These are phyloP conservation scores for Taphrorychus bicolor DNA, from an alignment of 2,888 invertebrate species.

Conservation along the genomic window DNA sequence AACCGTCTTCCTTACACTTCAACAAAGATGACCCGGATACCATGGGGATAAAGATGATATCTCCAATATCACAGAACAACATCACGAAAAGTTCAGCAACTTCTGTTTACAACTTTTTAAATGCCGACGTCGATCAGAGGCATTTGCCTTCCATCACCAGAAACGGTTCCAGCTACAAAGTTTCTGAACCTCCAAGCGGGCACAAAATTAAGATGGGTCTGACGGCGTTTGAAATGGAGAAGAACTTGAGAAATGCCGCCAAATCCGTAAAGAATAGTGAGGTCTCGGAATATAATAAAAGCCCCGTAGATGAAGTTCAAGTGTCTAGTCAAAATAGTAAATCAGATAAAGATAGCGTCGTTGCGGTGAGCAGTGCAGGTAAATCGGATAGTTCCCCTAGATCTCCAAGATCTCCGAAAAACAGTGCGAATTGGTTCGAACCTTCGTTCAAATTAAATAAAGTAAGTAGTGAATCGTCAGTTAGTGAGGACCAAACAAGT, in stretches of 20 bases:
- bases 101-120: slow-evolving; percentile 68
- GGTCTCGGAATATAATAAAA: neutral
- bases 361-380: neutral
- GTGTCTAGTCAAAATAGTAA: neutral
- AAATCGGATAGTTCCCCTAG: neutral
- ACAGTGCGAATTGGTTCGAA: slow-evolving; percentile 5
- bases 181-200: slow-evolving; percentile 45
- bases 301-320: neutral
- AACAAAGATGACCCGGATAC: slow-evolving; percentile 24
- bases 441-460: slow-evolving; percentile 4
- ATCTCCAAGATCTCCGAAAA: neutral
- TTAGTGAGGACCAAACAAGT: neutral
- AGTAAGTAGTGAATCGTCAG: slow-evolving; percentile 2
- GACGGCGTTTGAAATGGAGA: slow-evolving; percentile 71
- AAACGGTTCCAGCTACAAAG: neutral
- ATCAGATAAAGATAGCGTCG: neutral
- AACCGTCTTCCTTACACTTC: slow-evolving; percentile 15
- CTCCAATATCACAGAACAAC: slow-evolving; percentile 60
- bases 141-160: slow-evolving; percentile 37
- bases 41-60: slow-evolving; percentile 40
- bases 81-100: slow-evolving; percentile 71
- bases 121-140: slow-evolving; percentile 45
- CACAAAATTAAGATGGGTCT: slow-evolving; percentile 50
- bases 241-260: slow-evolving; percentile 72
- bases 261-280: slow-evolving; percentile 53